Percentiles rank a stretch among this genome's conserved stretches.
Evolutionary conservation across 2,113 vertebrate genomes (phyloP).

Genomic region (Myodes glareolus): DNA sequence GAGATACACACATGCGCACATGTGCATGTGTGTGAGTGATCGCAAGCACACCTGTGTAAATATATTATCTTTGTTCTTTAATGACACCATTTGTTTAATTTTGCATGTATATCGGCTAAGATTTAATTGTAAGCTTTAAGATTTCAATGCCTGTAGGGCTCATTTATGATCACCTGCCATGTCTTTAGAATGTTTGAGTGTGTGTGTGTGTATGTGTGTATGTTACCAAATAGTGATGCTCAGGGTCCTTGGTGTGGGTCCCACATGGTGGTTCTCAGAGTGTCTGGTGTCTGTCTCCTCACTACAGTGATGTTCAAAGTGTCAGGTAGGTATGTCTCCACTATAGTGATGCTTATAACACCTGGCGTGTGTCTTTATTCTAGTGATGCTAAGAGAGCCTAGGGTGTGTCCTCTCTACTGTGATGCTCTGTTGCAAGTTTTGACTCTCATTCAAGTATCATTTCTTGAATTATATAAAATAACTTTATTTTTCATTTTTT

Average conservation of each 20-base stretch:
- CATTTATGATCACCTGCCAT: background rate
- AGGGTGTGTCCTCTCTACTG: background rate
- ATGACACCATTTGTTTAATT: background rate
- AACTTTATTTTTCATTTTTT: background rate
- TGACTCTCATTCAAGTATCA: background rate
- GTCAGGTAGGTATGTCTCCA: background rate
- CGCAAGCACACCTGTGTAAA: background rate
- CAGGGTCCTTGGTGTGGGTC: background rate
- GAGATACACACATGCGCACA: too few species aligned
- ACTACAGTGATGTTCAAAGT: background rate
- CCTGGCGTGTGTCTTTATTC: fast-evolving
- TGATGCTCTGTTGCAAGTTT: background rate
- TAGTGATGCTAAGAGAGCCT: background rate
- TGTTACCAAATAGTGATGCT: background rate
- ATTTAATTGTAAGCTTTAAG: background rate
- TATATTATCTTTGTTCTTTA: background rate
- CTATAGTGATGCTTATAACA: fast-evolving
- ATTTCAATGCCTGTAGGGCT: background rate
- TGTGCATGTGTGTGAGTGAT: background rate
- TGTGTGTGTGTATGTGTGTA: background rate
- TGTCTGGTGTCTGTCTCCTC: fast-evolving
- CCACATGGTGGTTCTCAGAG: background rate
- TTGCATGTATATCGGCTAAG: background rate
- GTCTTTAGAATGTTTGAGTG: background rate
- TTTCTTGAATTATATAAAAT: background rate